Evolutionary conservation across 2,113 vertebrate genomes (phyloP), one percentile per base, ranked within the genome.

Genomic region (Elgaria multicarinata): DNA sequence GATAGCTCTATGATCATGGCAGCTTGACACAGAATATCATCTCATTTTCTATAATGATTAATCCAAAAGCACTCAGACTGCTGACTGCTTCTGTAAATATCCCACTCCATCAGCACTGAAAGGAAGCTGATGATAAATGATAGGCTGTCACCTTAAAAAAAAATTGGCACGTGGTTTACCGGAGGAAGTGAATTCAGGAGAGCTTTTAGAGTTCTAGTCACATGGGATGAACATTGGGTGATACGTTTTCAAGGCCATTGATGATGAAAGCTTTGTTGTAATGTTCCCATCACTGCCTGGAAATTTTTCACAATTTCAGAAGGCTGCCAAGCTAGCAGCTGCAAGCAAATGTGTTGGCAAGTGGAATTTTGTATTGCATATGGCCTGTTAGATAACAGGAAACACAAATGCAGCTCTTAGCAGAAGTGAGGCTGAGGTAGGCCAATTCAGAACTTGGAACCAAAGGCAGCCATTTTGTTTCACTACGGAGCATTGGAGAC

Each of bases 311-410:
- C 64, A 62, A 50, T 84, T 81, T 85, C 36, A 90, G 87, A 92
- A 88, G 81, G 13, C 58, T 95, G 93, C 94, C 94, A 95, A 95
- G 83, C 53, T 64, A 93, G 94, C 95, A 95, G 92, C 95, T 96
- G 94, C 79, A 85, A 92, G 46, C 87, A n/a, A 94, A 90, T 62
- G 90, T 95, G 92, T 91, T 92, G 90, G 92, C 76, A 74, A 89
- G 92, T 91, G 46, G 86, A 80, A 82, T 91, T 36, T 91, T 58
- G 62, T 50, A 84, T 90, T 92, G 90, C 78, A 81, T 82, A 42
- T 89, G 89, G 62, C 83, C 69, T 31, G 18, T 87, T 81, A 39
- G 72, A 85, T 85, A 93, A 85, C 87, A 85, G 88, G 69, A 88
- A 53, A 24, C 83, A 69, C 75, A 87, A 71, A 83, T 42, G 22